Percentiles rank a stretch among this genome's conserved stretches.
Conservation (phyloP, 2,113 vertebrate species). For the Sarotherodon lohbergeri region DNA sequence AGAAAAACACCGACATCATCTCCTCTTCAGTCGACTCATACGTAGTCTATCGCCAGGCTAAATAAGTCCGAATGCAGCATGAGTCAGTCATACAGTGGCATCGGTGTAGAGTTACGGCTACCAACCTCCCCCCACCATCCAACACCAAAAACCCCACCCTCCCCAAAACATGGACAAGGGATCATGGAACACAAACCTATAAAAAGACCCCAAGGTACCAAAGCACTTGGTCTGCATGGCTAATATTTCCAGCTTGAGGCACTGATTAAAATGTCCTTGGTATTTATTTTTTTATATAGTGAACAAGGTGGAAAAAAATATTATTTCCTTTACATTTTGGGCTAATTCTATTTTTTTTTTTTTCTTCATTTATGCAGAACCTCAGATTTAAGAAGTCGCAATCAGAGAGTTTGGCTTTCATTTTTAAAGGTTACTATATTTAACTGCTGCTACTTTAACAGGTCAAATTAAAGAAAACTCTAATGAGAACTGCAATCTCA, state of each 20-base stretch:
- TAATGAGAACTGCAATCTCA: background rate
- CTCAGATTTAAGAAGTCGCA: background rate
- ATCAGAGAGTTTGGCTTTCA: rapidly evolving
- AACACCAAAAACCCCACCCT: background rate
- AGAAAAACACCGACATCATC: background rate
- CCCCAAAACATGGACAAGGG: constrained; percentile 33
- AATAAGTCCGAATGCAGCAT: constrained; percentile 30
- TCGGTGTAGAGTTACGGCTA: constrained; percentile 53
- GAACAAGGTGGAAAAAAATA: background rate
- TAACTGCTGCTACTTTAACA: background rate
- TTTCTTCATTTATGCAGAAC: background rate
- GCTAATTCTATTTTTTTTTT: background rate
- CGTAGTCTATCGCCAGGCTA: constrained; percentile 3
- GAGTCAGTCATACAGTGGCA: constrained; percentile 22
- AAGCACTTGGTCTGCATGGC: constrained; percentile 1
- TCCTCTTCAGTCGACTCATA: background rate
- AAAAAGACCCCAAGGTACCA: constrained; percentile 53
- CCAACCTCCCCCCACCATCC: background rate
- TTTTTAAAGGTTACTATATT: background rate
- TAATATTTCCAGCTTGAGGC: constrained; percentile 12
- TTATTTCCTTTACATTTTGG: background rate
- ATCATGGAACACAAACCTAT: constrained; percentile 51
- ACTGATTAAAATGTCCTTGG: background rate
- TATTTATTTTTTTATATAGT: background rate
- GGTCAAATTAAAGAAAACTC: background rate